Evolutionary conservation across 2,888 invertebrate species (phyloP).

Genomic region (Caenorhabditis imperialis): DNA sequence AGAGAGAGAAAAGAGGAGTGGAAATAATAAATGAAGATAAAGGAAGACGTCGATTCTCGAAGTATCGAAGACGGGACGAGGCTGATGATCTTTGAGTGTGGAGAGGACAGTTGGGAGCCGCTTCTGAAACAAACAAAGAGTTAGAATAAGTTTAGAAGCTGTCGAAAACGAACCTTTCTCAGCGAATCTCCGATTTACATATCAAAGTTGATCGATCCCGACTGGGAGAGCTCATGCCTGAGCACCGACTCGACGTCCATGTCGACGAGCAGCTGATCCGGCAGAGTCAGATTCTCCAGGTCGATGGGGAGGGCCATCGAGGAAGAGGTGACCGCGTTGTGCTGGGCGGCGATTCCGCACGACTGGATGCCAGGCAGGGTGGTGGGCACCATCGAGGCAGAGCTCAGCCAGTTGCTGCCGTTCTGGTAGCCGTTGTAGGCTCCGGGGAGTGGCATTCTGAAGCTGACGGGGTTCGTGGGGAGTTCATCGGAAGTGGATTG

Average conservation of each 20-base stretch:
- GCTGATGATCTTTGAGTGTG: slow-evolving; percentile 23
- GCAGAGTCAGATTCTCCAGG: slow-evolving; percentile 73
- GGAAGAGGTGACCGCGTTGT: slow-evolving; percentile 40
- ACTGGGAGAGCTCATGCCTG: slow-evolving; percentile 70
- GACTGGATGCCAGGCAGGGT: slow-evolving; percentile 52
- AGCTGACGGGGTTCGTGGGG: no score
- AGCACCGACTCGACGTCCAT: slow-evolving; percentile 74
- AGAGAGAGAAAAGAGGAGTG: neutral
- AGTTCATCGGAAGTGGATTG: slow-evolving; percentile 1
- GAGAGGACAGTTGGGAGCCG: slow-evolving; percentile 9
- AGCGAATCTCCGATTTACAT: slow-evolving; percentile 40
- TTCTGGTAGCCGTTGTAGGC: slow-evolving; percentile 22
- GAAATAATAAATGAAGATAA: neutral
- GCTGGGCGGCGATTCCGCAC: slow-evolving; percentile 63
- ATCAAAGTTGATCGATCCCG: slow-evolving; percentile 67
- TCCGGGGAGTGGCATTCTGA: slow-evolving; percentile 48
- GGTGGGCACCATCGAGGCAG: slow-evolving; percentile 7
- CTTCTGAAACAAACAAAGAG: slow-evolving; percentile 22
- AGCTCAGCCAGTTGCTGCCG: slow-evolving; percentile 33
- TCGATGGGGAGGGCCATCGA: slow-evolving; percentile 72
- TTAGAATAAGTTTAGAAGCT: neutral
- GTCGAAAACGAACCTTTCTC: slow-evolving; percentile 14
- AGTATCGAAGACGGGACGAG: neutral
- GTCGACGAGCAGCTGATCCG: slow-evolving; percentile 69
- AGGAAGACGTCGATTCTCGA: neutral